Evolutionary conservation across 2,888 invertebrate genomes (phyloP).

Genomic region (Tromatobia lineatoria): DNA sequence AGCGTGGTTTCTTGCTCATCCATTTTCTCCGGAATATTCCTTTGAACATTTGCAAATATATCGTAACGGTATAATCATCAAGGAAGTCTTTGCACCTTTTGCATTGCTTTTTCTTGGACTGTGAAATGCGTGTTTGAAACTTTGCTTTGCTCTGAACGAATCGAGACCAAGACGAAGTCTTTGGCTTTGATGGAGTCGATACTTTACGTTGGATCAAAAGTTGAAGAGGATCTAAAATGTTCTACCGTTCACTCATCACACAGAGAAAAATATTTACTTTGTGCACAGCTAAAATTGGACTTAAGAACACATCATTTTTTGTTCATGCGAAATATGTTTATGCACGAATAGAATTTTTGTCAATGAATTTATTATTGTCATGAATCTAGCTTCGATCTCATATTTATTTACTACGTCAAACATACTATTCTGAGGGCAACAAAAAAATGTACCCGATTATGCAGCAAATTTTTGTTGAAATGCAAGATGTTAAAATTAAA

Average conservation of each 20-base stretch:
- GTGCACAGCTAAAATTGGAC: no score
- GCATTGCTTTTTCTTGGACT: constrained; percentile 32
- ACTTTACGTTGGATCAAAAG: constrained; percentile 55
- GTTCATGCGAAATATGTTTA: no score
- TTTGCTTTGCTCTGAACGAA: constrained; percentile 34
- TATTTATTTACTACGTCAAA: no score
- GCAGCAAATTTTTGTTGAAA: no score
- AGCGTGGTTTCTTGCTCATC: constrained; percentile 1
- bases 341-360: no score
- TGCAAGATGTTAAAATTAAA: no score
- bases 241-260: constrained; percentile 60
- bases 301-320: neutral
- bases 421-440: no score
- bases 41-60: constrained; percentile 44
- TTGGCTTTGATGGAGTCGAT: constrained; percentile 64
- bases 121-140: constrained; percentile 61
- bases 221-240: constrained; percentile 55
- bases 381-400: no score
- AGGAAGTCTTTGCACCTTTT: constrained; percentile 54
- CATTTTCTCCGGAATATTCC: constrained; percentile 2
- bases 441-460: no score
- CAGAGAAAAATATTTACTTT: constrained; percentile 56
- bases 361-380: no score
- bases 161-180: constrained; percentile 39
- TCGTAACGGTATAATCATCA: constrained; percentile 49